phyloP scores from a whole-genome alignment of 2,888 invertebrate genomes.

The Ennomos quercinarius region DNA sequence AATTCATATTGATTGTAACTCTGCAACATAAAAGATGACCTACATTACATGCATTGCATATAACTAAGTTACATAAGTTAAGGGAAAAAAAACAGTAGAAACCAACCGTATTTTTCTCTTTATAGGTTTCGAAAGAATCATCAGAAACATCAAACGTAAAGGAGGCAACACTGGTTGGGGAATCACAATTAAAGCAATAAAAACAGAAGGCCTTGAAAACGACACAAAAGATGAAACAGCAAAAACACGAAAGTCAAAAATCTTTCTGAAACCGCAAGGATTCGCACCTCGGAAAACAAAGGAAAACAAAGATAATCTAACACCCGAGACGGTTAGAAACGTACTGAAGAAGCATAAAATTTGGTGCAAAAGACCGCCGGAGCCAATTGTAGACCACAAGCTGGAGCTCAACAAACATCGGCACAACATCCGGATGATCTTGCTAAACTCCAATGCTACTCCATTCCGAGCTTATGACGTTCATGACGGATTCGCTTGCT shows the following conservation, averaged over 20 bases:
- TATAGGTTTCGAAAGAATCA: constrained; percentile 29
- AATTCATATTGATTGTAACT: no score
- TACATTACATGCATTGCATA: not conserved
- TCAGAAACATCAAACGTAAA: constrained; percentile 21
- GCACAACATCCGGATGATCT: constrained; percentile 45
- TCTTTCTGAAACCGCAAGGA: constrained; percentile 2
- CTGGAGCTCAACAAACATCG: constrained; percentile 34
- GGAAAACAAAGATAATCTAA: constrained; percentile 1
- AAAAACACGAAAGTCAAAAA: not conserved
- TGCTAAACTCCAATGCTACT: constrained; percentile 53
- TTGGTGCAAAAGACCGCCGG: constrained; percentile 15
- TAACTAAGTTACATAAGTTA: constrained; percentile 4
- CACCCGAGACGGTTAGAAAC: not conserved
- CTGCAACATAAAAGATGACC: no score
- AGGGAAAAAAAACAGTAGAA: constrained; percentile 3
- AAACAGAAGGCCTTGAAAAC: not conserved
- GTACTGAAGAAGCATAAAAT: constrained; percentile 10
- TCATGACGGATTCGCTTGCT: constrained; percentile 55
- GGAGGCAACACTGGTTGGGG: constrained; percentile 15
- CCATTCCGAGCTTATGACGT: constrained; percentile 50
- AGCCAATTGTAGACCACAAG: constrained; percentile 9
- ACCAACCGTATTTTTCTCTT: constrained; percentile 31
- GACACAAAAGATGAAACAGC: constrained; percentile 7
- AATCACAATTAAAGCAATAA: constrained; percentile 9
- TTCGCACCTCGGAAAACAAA: constrained; percentile 1